Evolutionary conservation across 2,113 vertebrate genomes (phyloP).

Genomic region (Cyanoramphus novaezelandiae): DNA sequence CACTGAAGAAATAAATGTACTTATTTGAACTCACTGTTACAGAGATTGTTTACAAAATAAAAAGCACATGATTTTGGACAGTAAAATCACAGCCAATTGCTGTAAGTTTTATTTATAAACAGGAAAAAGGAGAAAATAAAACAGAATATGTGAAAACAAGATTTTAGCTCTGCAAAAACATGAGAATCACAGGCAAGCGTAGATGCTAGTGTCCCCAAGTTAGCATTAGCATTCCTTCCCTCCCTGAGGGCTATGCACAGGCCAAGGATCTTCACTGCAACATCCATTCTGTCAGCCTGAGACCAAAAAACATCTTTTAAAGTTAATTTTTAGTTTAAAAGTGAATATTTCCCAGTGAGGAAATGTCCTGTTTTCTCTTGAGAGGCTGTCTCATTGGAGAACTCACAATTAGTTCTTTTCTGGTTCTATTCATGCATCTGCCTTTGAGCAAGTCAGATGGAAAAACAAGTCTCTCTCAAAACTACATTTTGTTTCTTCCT

Average conservation of each 20-base stretch:
- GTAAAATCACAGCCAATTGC: not conserved
- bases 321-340: conserved; percentile 28
- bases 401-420: not conserved
- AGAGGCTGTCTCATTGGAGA: not conserved
- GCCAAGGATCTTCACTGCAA: conserved; percentile 12
- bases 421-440: not conserved
- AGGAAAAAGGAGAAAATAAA: not conserved
- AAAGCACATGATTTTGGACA: not conserved
- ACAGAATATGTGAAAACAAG: not conserved
- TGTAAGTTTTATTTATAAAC: not conserved
- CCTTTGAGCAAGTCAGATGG: not conserved
- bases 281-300: conserved; percentile 24
- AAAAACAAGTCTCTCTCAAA: not conserved
- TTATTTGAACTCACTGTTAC: not conserved
- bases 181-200: not conserved
- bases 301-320: conserved; percentile 21
- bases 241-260: not conserved
- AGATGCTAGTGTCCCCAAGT: not conserved
- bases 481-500: not conserved
- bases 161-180: not conserved
- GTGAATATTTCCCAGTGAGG: not conserved
- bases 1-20: not conserved
- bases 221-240: not conserved
- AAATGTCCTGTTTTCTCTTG: not conserved
- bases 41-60: not conserved